phyloP scores from a whole-genome alignment of 2,888 invertebrate species.

The Atrina japonica region DNA sequence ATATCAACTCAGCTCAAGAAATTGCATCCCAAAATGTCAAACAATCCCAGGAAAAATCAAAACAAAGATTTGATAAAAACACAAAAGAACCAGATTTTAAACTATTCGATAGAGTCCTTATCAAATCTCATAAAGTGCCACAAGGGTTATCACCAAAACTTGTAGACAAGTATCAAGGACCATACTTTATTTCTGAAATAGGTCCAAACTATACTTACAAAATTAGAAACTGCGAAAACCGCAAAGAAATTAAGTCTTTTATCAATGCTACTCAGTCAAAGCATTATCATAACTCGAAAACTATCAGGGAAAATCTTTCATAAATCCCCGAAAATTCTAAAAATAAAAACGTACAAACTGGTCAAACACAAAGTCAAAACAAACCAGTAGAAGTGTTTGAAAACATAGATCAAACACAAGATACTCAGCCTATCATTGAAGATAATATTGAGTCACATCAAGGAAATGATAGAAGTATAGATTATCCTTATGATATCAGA shows the following conservation, averaged over 20 bases:
- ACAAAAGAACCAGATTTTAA: not conserved
- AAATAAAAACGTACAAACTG: not conserved
- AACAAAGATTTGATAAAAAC: too few species aligned
- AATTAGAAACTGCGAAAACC: not conserved
- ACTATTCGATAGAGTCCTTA: not conserved
- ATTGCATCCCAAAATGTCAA: not conserved
- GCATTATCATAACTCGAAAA: not conserved
- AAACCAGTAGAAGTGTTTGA: too few species aligned
- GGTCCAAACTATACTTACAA: slow-evolving; percentile 19
- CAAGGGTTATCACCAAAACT: slow-evolving; percentile 14
- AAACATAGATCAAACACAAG: too few species aligned
- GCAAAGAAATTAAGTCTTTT: not conserved
- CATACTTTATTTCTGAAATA: slow-evolving; percentile 10
- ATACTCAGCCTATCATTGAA: too few species aligned
- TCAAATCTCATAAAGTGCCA: not conserved
- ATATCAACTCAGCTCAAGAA: not conserved
- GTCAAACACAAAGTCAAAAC: not conserved
- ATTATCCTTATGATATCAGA: not conserved
- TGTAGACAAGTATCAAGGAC: slow-evolving; percentile 15
- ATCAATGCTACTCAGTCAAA: not conserved
- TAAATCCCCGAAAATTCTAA: not conserved
- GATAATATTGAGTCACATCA: too few species aligned
- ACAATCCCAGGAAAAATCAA: not conserved
- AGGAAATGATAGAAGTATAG: too few species aligned
- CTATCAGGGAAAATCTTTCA: not conserved